Evolutionary conservation across 2,797 vertebrate genomes (phyloP).

Genomic region (Cebuella pygmaea): DNA sequence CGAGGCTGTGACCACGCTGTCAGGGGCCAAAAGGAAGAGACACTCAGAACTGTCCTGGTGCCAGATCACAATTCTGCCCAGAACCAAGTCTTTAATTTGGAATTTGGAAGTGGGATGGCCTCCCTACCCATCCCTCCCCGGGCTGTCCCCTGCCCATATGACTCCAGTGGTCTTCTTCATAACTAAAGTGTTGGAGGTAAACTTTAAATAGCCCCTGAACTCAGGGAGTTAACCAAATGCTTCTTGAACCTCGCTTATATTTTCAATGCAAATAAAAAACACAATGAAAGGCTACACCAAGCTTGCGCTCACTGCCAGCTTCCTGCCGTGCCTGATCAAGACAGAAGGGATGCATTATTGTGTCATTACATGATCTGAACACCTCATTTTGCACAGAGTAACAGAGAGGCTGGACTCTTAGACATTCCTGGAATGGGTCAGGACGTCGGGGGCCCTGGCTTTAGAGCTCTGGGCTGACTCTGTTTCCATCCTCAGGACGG

Average conservation of each 20-base stretch:
- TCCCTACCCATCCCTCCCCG: not conserved
- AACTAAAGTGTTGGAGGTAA: not conserved
- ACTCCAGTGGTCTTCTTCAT: not conserved
- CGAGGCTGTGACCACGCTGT: not conserved
- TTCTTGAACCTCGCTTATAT: not conserved
- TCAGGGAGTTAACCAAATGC: not conserved
- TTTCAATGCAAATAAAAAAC: not conserved
- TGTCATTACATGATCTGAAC: accelerated
- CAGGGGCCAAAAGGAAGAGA: not conserved
- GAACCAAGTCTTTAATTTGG: not conserved
- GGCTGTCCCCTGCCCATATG: not conserved
- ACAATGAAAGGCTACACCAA: not conserved
- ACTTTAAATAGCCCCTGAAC: not conserved
- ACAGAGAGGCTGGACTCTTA: not conserved
- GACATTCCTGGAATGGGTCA: not conserved
- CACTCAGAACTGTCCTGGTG: not conserved
- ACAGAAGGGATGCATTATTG: not conserved
- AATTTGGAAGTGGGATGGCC: not conserved
- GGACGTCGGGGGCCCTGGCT: not conserved
- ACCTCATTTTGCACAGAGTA: not conserved
- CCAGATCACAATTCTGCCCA: too few relatives aligned
- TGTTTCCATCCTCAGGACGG: slow-evolving; percentile 89
- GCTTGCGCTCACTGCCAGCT: not conserved
- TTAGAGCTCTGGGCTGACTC: not conserved
- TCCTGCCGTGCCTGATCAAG: not conserved